Conservation (phyloP, 2,888 invertebrate species). For the Pterobdella sp. region DNA sequence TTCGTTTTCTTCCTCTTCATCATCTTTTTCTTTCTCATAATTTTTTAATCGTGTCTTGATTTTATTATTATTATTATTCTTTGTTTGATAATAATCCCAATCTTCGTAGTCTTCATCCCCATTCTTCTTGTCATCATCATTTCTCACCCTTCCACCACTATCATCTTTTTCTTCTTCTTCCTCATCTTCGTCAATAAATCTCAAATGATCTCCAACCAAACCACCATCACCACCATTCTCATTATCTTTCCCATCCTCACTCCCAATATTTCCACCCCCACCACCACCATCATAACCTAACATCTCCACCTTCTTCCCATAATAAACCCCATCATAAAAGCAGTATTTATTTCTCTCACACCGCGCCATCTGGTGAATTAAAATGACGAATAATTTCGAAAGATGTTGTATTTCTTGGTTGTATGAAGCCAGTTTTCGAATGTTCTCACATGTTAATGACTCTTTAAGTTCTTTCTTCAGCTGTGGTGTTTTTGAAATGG, state of each 20-base stretch:
- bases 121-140: neutral
- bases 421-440: neutral
- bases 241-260: neutral
- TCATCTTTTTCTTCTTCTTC: neutral
- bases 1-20: constrained; percentile 12
- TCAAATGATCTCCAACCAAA: neutral
- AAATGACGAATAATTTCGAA: neutral
- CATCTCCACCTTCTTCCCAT: neutral
- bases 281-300: neutral
- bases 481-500: too few species aligned
- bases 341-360: neutral
- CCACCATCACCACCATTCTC: neutral
- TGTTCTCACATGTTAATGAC: neutral
- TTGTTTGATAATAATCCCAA: neutral
- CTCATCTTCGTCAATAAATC: neutral
- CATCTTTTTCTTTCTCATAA: neutral
- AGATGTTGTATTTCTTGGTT: neutral
- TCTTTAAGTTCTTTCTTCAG: neutral
- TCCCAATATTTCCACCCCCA: neutral
- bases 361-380: neutral
- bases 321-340: neutral
- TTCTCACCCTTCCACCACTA: neutral
- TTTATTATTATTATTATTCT: neutral
- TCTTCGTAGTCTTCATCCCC: neutral
- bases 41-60: neutral